A percentile compares a stretch with the other conserved stretches of the same genome.
Evolutionary conservation across 2,888 invertebrate species (phyloP).

Genomic region (Megalurothrips usitatus): DNA sequence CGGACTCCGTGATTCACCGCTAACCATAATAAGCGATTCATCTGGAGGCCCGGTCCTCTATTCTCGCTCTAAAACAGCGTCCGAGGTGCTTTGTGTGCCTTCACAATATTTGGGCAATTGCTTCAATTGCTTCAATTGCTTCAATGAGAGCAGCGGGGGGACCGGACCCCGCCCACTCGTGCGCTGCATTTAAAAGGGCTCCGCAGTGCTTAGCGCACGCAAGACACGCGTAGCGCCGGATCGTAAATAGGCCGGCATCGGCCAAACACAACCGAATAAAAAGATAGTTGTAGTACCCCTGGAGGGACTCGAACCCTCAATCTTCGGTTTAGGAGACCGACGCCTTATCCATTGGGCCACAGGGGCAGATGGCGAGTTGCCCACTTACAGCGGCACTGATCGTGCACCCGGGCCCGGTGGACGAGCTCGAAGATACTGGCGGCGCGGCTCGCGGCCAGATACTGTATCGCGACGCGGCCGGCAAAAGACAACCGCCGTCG

Average conservation of each 20-base stretch:
- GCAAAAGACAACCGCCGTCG: neutral
- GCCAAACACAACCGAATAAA: neutral
- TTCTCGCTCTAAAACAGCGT: neutral
- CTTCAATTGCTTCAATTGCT: neutral
- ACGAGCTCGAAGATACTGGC: too few relatives aligned
- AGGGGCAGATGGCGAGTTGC: slow-evolving; percentile 32
- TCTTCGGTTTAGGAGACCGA: slow-evolving; percentile 36
- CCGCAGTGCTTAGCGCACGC: neutral
- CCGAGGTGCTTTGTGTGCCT: too few relatives aligned
- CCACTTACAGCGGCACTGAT: neutral
- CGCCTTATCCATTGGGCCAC: slow-evolving; percentile 36
- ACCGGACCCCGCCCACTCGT: neutral
- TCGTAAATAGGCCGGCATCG: neutral
- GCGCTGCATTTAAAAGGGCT: too few relatives aligned
- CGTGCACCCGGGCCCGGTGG: neutral
- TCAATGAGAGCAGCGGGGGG: neutral
- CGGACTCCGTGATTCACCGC: neutral
- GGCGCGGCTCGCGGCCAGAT: neutral
- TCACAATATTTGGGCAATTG: slow-evolving; percentile 11
- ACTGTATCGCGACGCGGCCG: neutral
- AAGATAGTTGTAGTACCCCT: slow-evolving; percentile 30
- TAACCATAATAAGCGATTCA: neutral
- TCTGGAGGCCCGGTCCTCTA: neutral
- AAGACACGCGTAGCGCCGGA: too few relatives aligned
- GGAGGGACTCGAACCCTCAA: slow-evolving; percentile 36